phyloP scores from a whole-genome alignment of 64 coral and sea anemone species.

The Montipora capricornis region DNA sequence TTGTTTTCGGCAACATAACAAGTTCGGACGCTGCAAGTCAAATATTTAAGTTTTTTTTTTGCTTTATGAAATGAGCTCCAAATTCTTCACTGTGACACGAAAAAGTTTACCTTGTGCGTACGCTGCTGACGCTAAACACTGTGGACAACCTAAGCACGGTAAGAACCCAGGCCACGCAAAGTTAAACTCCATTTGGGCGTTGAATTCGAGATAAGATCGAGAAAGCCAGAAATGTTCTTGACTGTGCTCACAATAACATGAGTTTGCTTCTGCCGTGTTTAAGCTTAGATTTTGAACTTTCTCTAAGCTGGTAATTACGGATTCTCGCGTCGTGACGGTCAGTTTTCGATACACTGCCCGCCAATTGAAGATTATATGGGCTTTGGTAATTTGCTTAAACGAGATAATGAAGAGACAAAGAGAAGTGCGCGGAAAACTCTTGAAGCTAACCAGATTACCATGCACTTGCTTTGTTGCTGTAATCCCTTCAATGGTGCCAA shows the following conservation, averaged over 20 bases:
- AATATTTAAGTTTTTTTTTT: neutral
- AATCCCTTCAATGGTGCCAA: constrained; percentile 2
- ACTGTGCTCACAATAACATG: neutral
- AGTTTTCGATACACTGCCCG: neutral
- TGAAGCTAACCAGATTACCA: neutral
- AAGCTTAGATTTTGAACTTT: neutral
- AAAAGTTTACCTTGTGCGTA: constrained; percentile 1
- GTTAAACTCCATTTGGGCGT: neutral
- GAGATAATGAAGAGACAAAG: constrained; percentile 15
- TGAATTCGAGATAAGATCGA: neutral
- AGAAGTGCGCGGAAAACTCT: neutral
- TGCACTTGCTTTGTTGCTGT: neutral
- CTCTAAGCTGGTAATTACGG: neutral
- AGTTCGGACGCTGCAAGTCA: neutral
- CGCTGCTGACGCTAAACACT: neutral
- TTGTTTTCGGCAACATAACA: neutral
- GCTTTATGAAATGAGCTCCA: neutral
- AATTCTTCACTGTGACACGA: neutral
- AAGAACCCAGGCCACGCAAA: neutral
- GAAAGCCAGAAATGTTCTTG: neutral
- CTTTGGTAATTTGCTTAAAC: constrained; percentile 8
- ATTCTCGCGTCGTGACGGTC: neutral
- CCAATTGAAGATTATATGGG: constrained; percentile 8
- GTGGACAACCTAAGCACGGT: constrained; percentile 21
- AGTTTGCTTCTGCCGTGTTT: neutral